Evolutionary conservation across 2,113 vertebrate genomes (phyloP).

Genomic region (Prolemur simus): DNA sequence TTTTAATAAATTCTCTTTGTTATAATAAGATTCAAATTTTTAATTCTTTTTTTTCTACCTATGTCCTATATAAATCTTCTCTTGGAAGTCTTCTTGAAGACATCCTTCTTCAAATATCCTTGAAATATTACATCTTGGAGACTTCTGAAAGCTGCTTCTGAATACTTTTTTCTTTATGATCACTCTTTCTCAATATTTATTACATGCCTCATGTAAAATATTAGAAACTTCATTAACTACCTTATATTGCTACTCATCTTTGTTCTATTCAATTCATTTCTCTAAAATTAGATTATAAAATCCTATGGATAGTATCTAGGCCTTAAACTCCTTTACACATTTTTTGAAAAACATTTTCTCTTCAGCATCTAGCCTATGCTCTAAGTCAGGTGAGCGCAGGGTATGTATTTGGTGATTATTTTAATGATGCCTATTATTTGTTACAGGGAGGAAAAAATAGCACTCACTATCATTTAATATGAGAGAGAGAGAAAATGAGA

Average conservation of each 20-base stretch:
- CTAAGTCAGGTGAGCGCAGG: neutral
- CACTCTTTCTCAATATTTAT: neutral
- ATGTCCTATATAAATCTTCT: neutral
- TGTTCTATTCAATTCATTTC: neutral
- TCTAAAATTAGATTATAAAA: neutral
- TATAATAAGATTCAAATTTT: neutral
- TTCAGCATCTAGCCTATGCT: neutral
- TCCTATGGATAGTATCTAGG: neutral
- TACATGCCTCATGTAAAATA: neutral
- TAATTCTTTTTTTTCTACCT: neutral
- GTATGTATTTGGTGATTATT: neutral
- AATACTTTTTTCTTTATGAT: neutral
- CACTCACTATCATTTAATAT: neutral
- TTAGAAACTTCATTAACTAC: slow-evolving; percentile 20
- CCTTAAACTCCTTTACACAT: neutral
- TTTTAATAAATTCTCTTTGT: neutral
- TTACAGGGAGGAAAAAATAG: neutral
- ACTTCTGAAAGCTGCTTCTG: neutral
- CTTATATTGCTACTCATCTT: neutral
- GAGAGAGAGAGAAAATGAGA: neutral
- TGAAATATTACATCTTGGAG: neutral
- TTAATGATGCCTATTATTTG: neutral
- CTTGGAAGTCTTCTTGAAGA: neutral
- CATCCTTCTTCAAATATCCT: neutral
- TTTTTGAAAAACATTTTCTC: neutral